A percentile compares a stretch with the other conserved stretches of the same genome.
phyloP scores from a whole-genome alignment of 2,113 vertebrate species.

The Caracal caracal region DNA sequence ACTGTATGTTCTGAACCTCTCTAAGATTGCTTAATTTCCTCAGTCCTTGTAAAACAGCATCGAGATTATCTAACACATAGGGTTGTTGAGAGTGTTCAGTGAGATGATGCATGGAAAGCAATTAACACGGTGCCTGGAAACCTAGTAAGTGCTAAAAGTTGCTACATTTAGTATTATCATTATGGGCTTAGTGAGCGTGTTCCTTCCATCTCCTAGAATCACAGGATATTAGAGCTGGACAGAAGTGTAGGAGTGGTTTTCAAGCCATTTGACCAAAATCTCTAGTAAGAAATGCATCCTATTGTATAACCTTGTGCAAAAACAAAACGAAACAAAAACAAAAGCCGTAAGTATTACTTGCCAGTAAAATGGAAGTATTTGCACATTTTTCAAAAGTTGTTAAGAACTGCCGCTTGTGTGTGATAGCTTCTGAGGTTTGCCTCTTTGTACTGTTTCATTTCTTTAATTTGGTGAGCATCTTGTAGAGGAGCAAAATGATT shows the following conservation, averaged over 20 bases:
- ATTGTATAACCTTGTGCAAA: neutral
- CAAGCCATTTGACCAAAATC: neutral
- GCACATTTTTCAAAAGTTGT: conserved; percentile 32
- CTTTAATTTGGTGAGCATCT: neutral
- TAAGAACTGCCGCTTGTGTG: neutral
- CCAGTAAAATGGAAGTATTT: neutral
- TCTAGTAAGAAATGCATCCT: neutral
- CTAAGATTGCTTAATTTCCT: conserved; percentile 64
- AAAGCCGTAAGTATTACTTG: neutral
- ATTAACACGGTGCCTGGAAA: neutral
- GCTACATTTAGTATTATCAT: neutral
- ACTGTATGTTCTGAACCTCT: conserved; percentile 18
- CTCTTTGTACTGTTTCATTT: neutral
- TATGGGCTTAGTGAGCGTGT: neutral
- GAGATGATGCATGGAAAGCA: conserved; percentile 30
- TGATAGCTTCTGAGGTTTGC: neutral
- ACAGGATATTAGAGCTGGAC: neutral
- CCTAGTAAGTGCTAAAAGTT: neutral
- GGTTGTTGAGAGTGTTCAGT: conserved; percentile 29
- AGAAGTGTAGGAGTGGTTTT: neutral
- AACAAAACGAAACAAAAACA: neutral
- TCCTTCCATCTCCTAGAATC: neutral
- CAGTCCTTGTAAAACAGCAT: conserved; percentile 55
- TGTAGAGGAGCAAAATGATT: neutral
- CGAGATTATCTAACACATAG: conserved; percentile 59